Evolutionary conservation across 35 echinoderm and acorn worm species (phyloP), one percentile per base, ranked within the genome.

Genomic region (Apostichopus parvimensis): DNA sequence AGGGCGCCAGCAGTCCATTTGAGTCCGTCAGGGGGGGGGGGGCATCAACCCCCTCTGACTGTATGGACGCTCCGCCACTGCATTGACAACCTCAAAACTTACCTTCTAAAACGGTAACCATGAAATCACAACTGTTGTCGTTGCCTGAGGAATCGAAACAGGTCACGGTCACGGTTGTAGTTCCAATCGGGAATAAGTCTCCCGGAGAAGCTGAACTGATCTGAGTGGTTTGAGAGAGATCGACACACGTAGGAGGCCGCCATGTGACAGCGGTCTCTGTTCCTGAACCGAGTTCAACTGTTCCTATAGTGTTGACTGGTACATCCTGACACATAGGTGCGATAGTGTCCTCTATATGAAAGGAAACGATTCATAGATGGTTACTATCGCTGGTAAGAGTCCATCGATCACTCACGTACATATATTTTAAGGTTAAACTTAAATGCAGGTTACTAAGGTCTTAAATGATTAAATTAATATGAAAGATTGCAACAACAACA

Each of bases 21-120:
- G 26, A 28, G 26, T 28, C 26, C 26, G 26, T 28, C 26, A 28
- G 26, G 26, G 26, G 26, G 26, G 26, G 26, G 26, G 26, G 26
- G 26, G 26, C 26, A 28, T 28, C 26, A 1, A 28, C 26, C 26
- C 26, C 26, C 26, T 28, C 26, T 28, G 26, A 28, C 26, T 28
- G 26, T 28, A 28, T 28, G 26, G 26, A 28, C 26, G 1, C 26
- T 28, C 26, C 26, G 26, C 26, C 26, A 28, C 26, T 28, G 26
- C 26, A 28, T 28, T 28, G 58, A 61, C 7, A 61, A 61, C 12
- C 8, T 61, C 62, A 75, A 75, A 75, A 75, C 15, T 75, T 84
- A 84, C 81, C 81, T 58, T 84, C 81, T 59, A 84, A 6, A 6
- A 91, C 88, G 79, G 2, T 76, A 25, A 91, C 88, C 13, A 15